Evolutionary conservation across 2,888 invertebrate genomes (phyloP), one percentile per base, ranked within the genome.

Genomic region (Tuberolachnus salignus): DNA sequence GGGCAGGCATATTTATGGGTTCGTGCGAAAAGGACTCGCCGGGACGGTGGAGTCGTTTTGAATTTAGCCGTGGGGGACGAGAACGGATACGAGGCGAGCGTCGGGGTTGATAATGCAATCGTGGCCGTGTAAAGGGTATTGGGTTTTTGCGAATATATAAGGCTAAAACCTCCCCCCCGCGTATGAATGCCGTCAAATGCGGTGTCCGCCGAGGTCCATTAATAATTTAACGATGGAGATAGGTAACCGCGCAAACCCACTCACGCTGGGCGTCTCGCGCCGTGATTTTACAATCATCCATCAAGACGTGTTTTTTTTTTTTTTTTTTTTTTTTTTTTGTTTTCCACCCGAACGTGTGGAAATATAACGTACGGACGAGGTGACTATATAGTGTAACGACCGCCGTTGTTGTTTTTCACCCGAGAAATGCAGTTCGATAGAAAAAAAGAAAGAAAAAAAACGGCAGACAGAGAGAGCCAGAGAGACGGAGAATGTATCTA

Each of bases 221-320:
- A 73, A 73, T 73, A 73, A 73, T 63, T 63, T 63, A 63, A 51
- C 63, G 49, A 13, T n/a, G 61, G 51, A 42, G 14, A 55, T n/a
- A 21, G n/a, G 46, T 23, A 16, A 21, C 2, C 1, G 6, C 34
- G 6, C 34, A 3, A 51, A 34, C 34, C 34, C 6, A 34, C 46
- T 2, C 1, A 6, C 51, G 3, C 34, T 26, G 14, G 21, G 34
- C 51, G 34, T 21, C 63, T 21, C 51, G 19, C 63, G 11, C 51
- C 21, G 51, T 34, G 61, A 63, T 73, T 73, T 51, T 53, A 53
- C n/a, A n/a, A n/a, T 51, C 49, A 72, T 51, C 63, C 63, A 51
- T 51, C 73, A 63, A 51, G 73, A 34, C 26, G 10, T 23, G 19
- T 72, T 59, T 19, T 46, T n/a, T 59, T 42, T 42, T 9, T 0